phyloP scores from a whole-genome alignment of 2,888 invertebrate genomes.

The Erannis defoliaria region DNA sequence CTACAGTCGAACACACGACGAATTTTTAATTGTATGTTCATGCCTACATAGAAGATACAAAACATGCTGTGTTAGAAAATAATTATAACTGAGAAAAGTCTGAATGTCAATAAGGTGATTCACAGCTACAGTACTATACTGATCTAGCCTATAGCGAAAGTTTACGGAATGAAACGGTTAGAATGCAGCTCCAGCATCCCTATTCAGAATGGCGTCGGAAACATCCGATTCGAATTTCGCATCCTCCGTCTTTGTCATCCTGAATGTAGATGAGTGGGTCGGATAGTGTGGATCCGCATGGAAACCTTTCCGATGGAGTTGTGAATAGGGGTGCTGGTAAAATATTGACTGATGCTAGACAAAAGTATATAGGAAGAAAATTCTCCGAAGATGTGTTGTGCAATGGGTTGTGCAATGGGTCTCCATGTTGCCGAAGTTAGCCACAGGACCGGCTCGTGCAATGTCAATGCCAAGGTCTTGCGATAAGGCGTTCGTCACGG shows the following conservation, averaged over 20 bases:
- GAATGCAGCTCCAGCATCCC: no score
- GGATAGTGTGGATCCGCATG: no score
- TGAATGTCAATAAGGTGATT: neutral
- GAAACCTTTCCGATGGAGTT: no score
- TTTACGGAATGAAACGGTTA: no score
- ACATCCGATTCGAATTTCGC: no score
- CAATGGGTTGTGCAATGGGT: slow-evolving; percentile 31
- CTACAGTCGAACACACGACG: slow-evolving; percentile 15
- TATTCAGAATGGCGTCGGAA: no score
- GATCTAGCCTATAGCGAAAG: no score
- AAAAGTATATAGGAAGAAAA: slow-evolving; percentile 2
- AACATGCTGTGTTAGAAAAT: neutral
- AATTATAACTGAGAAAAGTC: neutral
- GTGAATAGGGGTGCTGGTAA: no score
- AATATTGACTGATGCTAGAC: neutral
- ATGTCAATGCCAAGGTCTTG: slow-evolving; percentile 80
- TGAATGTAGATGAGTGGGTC: no score
- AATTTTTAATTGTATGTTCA: slow-evolving; percentile 13
- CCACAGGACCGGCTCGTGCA: slow-evolving; percentile 49
- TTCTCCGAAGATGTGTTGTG: neutral
- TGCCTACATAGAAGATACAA: neutral
- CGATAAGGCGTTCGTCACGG: slow-evolving; percentile 78
- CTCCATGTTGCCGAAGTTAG: slow-evolving; percentile 42
- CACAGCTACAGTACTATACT: no score
- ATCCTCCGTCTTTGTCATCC: no score